These are phyloP conservation scores for Artemisiospiza belli DNA, from an alignment of 2,113 vertebrate species.

Conservation along the genomic window DNA sequence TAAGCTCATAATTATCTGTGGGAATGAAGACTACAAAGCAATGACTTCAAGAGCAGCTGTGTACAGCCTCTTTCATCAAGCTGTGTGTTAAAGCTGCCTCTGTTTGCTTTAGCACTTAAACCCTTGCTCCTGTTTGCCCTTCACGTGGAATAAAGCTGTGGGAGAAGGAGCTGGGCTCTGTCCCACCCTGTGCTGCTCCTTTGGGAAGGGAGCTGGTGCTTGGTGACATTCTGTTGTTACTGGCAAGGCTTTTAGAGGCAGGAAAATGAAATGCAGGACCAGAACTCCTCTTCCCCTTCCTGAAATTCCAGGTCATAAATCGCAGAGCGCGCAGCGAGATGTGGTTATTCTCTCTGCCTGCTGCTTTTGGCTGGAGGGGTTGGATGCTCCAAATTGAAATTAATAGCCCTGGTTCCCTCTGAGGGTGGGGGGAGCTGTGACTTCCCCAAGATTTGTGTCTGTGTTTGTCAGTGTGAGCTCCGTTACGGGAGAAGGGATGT, in stretches of 20 bases:
- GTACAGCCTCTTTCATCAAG: not conserved
- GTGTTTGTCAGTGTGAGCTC: not conserved
- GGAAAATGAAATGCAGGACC: not conserved
- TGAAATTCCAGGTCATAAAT: not conserved
- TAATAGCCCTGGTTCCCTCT: not conserved
- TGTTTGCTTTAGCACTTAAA: constrained; percentile 8
- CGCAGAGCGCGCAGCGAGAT: accelerated
- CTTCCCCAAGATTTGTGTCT: not conserved
- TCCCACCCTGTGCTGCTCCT: not conserved
- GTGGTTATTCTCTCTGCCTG: not conserved
- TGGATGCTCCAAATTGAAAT: not conserved
- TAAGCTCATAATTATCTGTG: not conserved
- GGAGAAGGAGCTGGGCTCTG: not conserved
- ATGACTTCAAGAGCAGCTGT: not conserved
- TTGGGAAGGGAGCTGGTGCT: not conserved
- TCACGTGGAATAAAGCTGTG: not conserved
- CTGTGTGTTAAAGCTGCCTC: not conserved
- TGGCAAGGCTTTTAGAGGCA: not conserved
- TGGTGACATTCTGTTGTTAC: not conserved
- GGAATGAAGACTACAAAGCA: not conserved
- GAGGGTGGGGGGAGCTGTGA: not conserved
- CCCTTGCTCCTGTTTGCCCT: constrained; percentile 22
- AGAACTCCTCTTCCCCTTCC: not conserved
- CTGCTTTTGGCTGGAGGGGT: constrained; percentile 8
- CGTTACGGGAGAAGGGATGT: not conserved